phyloP scores from a whole-genome alignment of 2,113 vertebrate genomes.

The Austrofundulus limnaeus region DNA sequence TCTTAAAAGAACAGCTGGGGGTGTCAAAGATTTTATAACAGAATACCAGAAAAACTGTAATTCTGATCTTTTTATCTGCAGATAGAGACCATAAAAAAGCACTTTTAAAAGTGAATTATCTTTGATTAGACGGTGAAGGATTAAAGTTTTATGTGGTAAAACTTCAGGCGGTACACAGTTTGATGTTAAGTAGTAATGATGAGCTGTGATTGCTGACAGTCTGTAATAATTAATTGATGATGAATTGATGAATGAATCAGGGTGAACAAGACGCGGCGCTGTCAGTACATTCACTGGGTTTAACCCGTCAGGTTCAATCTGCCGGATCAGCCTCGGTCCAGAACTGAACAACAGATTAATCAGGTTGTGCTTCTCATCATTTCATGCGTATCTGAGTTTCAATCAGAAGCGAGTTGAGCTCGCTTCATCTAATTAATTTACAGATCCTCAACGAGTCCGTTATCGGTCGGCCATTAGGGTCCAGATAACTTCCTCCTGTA shows the following conservation, averaged over 20 bases:
- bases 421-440: slow-evolving; percentile 8
- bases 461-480: neutral
- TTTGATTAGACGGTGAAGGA: slow-evolving; percentile 33
- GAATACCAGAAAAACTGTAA: neutral
- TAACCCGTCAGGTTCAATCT: neutral
- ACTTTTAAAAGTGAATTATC: slow-evolving; percentile 3
- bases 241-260: slow-evolving; percentile 34
- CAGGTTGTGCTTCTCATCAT: neutral
- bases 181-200: slow-evolving; percentile 16
- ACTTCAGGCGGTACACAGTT: slow-evolving; percentile 28
- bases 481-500: neutral
- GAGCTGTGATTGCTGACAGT: slow-evolving; percentile 28
- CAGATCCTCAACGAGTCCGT: slow-evolving; percentile 10
- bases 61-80: slow-evolving; percentile 17
- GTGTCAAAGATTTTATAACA: neutral
- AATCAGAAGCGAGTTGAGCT: slow-evolving; percentile 2
- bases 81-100: neutral
- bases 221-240: slow-evolving; percentile 38
- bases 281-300: neutral
- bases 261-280: slow-evolving; percentile 19
- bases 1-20: slow-evolving; percentile 24
- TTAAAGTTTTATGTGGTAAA: slow-evolving; percentile 15
- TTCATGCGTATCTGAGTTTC: neutral
- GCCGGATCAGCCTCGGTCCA: neutral
- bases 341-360: neutral